phyloP scores from a whole-genome alignment of 2,797 vertebrate genomes.

The Garrulus glandarius region DNA sequence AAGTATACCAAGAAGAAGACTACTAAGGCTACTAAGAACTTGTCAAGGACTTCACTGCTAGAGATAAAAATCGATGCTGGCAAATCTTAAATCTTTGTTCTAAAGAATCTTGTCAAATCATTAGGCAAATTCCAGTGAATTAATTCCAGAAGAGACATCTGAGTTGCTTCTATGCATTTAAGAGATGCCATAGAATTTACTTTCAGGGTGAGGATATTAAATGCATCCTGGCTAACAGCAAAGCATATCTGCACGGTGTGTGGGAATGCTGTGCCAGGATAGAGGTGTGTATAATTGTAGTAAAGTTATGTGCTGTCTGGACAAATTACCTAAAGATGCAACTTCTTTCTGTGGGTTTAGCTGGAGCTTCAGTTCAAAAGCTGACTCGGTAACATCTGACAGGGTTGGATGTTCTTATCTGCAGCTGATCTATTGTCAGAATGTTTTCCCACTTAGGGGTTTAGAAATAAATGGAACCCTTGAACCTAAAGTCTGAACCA shows the following conservation, averaged over 20 bases:
- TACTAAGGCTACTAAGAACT: neutral
- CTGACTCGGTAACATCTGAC: fast-evolving
- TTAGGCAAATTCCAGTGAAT: neutral
- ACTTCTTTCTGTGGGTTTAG: neutral
- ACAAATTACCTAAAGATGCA: neutral
- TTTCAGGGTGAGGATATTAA: neutral
- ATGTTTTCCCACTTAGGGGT: neutral
- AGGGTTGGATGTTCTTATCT: neutral
- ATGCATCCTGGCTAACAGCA: neutral
- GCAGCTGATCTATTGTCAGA: neutral
- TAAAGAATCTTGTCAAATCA: neutral
- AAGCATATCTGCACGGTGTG: neutral
- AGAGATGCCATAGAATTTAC: neutral
- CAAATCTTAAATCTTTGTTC: neutral
- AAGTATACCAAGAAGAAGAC: neutral
- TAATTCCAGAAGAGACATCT: neutral
- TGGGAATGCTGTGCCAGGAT: neutral
- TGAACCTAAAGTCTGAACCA: neutral
- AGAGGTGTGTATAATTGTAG: neutral
- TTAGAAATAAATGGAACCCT: neutral
- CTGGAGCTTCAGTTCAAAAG: neutral
- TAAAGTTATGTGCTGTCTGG: neutral
- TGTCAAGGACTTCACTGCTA: neutral
- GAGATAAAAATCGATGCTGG: neutral
- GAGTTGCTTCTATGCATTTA: neutral